Percentiles rank a stretch among this genome's conserved stretches.
These are phyloP conservation scores for Agelas oroides DNA, from an alignment of 37 sponge, comb jelly and placozoan species.

Conservation along the genomic window DNA sequence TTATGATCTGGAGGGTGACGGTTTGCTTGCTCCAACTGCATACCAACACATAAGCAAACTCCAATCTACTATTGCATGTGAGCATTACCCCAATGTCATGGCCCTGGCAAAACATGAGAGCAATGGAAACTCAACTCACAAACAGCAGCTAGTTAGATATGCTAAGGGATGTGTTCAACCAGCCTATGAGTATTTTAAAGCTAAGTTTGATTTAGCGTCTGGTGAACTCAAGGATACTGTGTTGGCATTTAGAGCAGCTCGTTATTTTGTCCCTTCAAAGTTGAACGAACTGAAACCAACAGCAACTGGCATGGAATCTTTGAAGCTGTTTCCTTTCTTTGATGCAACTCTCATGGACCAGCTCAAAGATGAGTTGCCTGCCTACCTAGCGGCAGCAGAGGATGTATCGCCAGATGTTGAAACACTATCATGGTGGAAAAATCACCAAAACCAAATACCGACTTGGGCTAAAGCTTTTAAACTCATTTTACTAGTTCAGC, in stretches of 20 bases:
- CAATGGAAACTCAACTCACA: background rate
- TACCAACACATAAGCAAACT: no score
- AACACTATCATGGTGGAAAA: background rate
- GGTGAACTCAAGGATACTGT: background rate
- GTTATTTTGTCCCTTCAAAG: constrained; percentile 19
- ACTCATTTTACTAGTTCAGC: no score
- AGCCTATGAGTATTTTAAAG: constrained; percentile 4
- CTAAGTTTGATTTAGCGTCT: background rate
- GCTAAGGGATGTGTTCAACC: constrained; percentile 2
- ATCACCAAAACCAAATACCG: no score
- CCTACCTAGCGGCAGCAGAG: constrained; percentile 36
- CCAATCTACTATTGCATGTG: no score
- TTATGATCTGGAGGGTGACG: constrained; percentile 53
- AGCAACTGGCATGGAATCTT: background rate
- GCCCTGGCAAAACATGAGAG: constrained; percentile 7
- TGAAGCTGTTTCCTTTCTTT: constrained; percentile 13
- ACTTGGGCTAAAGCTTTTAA: no score
- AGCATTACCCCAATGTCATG: background rate
- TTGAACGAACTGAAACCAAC: constrained; percentile 18
- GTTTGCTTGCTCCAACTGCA: background rate
- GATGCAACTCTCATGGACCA: background rate
- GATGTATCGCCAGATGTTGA: background rate
- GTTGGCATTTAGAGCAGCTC: constrained; percentile 32
- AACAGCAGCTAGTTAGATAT: background rate
- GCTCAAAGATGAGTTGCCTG: constrained; percentile 17